Percentiles rank a stretch among this genome's conserved stretches.
Evolutionary conservation across 2,113 vertebrate genomes (phyloP).

Genomic region (Spea bombifrons): DNA sequence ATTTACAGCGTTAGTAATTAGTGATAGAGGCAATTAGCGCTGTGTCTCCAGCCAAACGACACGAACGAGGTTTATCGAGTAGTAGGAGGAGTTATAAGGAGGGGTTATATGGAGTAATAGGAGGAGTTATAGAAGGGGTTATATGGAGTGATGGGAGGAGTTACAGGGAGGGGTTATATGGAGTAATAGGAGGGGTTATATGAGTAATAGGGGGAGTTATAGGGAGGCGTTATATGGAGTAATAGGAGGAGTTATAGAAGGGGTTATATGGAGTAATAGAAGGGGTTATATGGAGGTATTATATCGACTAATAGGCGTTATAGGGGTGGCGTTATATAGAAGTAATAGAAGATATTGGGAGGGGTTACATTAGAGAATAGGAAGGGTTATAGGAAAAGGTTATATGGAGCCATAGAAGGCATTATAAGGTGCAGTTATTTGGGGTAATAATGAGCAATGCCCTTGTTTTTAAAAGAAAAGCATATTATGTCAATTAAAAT

Average conservation of each 20-base stretch:
- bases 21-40: not conserved
- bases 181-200: not conserved
- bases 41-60: not conserved
- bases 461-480: too few species aligned
- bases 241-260: not conserved
- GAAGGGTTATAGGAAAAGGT: conserved; percentile 1
- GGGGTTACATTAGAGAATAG: not conserved
- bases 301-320: not conserved
- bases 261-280: not conserved
- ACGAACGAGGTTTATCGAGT: not conserved
- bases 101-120: not conserved
- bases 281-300: not conserved
- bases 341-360: conserved; percentile 1
- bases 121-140: not conserved
- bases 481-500: too few species aligned
- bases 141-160: not conserved
- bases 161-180: not conserved
- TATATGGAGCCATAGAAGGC: conserved; percentile 8
- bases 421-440: not conserved
- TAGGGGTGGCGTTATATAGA: not conserved
- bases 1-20: not conserved
- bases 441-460: not conserved
- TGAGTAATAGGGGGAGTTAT: not conserved
- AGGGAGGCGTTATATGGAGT: conserved; percentile 2
- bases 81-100: not conserved